These are phyloP conservation scores for Sterrhoptilus dennistouni DNA, from an alignment of 2,113 vertebrate genomes.

Conservation along the genomic window DNA sequence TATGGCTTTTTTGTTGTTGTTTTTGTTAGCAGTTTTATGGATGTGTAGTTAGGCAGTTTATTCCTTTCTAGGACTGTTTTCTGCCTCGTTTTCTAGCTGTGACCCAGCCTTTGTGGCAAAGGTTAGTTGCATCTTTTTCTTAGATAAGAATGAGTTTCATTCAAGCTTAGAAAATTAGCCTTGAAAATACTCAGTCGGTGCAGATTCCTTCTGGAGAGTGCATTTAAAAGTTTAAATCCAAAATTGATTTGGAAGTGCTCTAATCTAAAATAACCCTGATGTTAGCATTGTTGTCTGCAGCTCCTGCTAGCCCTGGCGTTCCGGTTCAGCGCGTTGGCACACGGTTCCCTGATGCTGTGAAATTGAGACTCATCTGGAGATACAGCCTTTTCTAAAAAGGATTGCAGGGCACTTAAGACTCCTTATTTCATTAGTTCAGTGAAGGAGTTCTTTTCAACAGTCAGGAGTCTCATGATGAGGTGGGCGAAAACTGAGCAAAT, in stretches of 20 bases:
- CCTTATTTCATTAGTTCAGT: constrained; percentile 73
- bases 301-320: constrained; percentile 75
- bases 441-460: constrained; percentile 43
- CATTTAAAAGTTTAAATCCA: constrained; percentile 82
- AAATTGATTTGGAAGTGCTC: constrained; percentile 82
- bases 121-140: constrained; percentile 23
- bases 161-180: constrained; percentile 60
- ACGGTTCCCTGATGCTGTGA: constrained; percentile 78
- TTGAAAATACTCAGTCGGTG: constrained; percentile 53
- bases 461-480: constrained; percentile 36
- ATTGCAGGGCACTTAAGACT: constrained; percentile 68
- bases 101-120: constrained; percentile 6
- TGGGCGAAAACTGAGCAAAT: constrained; percentile 22
- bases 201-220: constrained; percentile 68
- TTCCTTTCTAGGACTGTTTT: neutral
- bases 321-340: constrained; percentile 75
- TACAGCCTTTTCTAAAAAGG: constrained; percentile 64
- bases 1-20: neutral
- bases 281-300: constrained; percentile 71
- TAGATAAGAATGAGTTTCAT: constrained; percentile 21
- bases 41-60: neutral
- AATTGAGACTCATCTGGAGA: constrained; percentile 78
- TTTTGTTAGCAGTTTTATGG: neutral
- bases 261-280: constrained; percentile 79
- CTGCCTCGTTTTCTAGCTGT: neutral